phyloP scores from a whole-genome alignment of 2,113 vertebrate genomes.

The pig (Sus scrofa) region DNA sequence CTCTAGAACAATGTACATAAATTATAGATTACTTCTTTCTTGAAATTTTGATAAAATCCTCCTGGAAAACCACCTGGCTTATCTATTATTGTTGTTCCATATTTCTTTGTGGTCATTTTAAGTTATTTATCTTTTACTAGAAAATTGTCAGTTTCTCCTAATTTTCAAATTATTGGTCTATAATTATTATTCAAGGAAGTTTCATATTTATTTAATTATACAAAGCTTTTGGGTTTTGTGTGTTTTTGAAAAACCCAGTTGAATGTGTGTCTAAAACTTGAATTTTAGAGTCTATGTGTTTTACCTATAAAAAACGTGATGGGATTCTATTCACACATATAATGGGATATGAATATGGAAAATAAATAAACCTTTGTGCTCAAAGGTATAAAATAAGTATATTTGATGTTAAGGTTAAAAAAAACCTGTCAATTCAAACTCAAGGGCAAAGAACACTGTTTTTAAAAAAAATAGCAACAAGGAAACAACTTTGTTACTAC shows the following conservation, averaged over 20 bases:
- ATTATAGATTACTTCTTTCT: not conserved
- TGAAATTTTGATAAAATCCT: not conserved
- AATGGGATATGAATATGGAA: not conserved
- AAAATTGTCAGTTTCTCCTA: not conserved
- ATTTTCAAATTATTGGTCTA: not conserved
- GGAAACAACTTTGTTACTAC: not conserved
- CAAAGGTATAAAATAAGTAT: not conserved
- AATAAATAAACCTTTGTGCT: not conserved
- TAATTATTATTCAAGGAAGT: not conserved
- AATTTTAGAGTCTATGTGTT: not conserved
- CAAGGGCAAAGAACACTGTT: not conserved
- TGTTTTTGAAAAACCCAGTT: not conserved
- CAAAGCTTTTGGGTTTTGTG: not conserved
- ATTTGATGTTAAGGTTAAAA: not conserved
- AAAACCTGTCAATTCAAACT: not conserved
- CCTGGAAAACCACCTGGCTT: not conserved
- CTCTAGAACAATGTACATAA: not conserved
- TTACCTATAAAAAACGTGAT: not conserved
- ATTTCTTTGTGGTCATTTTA: not conserved
- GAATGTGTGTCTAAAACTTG: not conserved
- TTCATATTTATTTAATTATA: not conserved
- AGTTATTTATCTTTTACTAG: not conserved
- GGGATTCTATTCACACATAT: not conserved
- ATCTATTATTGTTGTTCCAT: not conserved
- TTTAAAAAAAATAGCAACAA: constrained; percentile 1